Base-by-base conservation (phyloP, 1,140 invertebrate genomes). In the Drosophila yakuba region DNA sequence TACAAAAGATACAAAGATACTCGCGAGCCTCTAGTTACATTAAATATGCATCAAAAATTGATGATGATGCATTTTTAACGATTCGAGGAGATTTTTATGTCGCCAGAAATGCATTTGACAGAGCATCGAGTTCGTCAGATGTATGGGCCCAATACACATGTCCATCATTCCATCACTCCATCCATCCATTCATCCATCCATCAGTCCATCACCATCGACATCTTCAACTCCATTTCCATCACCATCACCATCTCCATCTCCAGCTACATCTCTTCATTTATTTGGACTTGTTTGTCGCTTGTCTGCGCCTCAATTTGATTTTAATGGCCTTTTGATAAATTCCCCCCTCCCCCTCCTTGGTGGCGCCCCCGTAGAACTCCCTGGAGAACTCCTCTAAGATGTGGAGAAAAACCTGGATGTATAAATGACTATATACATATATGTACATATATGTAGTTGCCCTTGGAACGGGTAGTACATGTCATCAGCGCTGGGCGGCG, bases 61-160 rank as follows among this genome's bases (percentile, higher is more conserved):
- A 90, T 90, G 85, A 90, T 90, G 85, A 90, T 90, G 86, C 86
- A 90, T 90, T 90, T 90, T 90, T 90, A 90, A 90, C 85, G 85
- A 90, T 90, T 90, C 77, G 69, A 80, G 71, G 56, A 76, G 77
- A 89, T 89, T 89, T 86, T 89, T 78, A 88, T 88, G 84, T 89
- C 62, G 38, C 73, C 72, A 58, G 47, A 41, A 71, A 58, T 73
- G 80, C 83, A 88, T 86, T 78, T 84, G 80, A 82, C 80, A 83
- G 73, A 86, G 76, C 47, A 72, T 73, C 83, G 83, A 84, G 61
- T 54, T 54, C 48, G 25, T 35, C 58, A 78, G 74, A 74, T 66
- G 71, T 75, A 79, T 81, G 68, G 44, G n/a, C 38, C 63, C 63
- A 69, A 69, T 71, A 71, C 67, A 35, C 67, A 71, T 71, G 64